phyloP scores from a whole-genome alignment of 2,888 invertebrate species.

The Zhuqinia jingwanae region DNA sequence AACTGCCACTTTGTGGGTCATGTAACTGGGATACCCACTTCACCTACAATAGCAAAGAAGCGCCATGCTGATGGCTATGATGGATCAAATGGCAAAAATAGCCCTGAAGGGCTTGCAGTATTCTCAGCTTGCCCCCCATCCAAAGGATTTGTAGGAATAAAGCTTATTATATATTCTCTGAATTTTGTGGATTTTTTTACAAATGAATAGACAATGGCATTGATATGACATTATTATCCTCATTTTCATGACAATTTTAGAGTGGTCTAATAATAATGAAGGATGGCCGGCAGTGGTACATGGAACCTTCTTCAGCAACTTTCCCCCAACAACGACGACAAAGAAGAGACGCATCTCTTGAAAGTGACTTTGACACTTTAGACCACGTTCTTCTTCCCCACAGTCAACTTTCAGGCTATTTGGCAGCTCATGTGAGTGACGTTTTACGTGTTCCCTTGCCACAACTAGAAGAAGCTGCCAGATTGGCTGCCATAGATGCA shows the following conservation, averaged over 20 bases:
- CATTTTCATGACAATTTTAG: slow-evolving; percentile 47
- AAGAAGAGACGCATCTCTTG: slow-evolving; percentile 11
- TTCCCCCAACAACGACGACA: slow-evolving; percentile 14
- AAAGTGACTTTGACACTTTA: not conserved
- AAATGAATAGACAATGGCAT: too few relatives aligned
- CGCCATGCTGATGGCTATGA: too few relatives aligned
- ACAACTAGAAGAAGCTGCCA: slow-evolving; percentile 71
- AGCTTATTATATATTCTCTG: too few relatives aligned
- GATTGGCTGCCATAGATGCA: slow-evolving; percentile 60
- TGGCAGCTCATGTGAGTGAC: slow-evolving; percentile 59
- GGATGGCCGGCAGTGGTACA: slow-evolving; percentile 72
- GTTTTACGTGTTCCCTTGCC: slow-evolving; percentile 75
- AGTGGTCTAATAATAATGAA: slow-evolving; percentile 76
- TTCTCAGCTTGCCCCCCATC: slow-evolving; percentile 54
- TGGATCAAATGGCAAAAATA: too few relatives aligned
- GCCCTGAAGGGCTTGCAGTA: slow-evolving; percentile 24
- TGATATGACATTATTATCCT: too few relatives aligned
- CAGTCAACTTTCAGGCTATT: slow-evolving; percentile 52
- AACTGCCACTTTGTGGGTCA: slow-evolving; percentile 60
- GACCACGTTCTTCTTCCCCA: slow-evolving; percentile 65
- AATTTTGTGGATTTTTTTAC: not conserved
- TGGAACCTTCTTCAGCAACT: slow-evolving; percentile 69
- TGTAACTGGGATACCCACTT: slow-evolving; percentile 31
- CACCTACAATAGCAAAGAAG: too few relatives aligned
- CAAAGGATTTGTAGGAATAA: slow-evolving; percentile 46